Evolutionary conservation across 2,888 invertebrate genomes (phyloP), one percentile per base, ranked within the genome.

Genomic region (Eupithecia centaureata): DNA sequence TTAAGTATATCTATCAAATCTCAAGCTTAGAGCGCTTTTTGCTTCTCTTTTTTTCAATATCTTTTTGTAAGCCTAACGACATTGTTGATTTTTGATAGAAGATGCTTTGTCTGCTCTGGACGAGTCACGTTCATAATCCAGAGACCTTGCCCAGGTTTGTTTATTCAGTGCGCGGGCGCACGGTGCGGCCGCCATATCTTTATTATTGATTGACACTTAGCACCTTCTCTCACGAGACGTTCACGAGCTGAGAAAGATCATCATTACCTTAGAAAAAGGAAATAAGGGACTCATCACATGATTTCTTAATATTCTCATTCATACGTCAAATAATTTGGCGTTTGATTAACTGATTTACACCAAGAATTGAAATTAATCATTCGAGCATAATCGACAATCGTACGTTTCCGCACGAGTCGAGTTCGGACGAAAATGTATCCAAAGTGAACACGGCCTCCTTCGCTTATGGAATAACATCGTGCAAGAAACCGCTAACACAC

Each of bases 151-250:
- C 56, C 51, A 51, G 42, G 60, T 69, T 85, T 85, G 78, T 83
- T 82, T 85, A 85, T 84, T 82, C 84, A 83, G 71, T 68, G 74
- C 68, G 70, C 61, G 67, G 63, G 62, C 70, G 59, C 59, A 71
- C 69, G 72, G 69, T 71, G 73, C 70, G 62, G 70, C 67, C 64
- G 66, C 67, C 76, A 65, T 75, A 72, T 72, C 71, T 76, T 72
- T 73, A 71, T 72, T 73, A 76, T 76, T 75, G 70, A 79, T 76
- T 75, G 70, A 79, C 71, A 76, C 72, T 47, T 22, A 47, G 47
- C 47, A 22, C 10, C 47, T 47, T 22, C 47, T 47, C 47, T 12
- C 47, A 22, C 22, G 47, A 47, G 12, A 47, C 42, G 18, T 13
- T 7, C 42, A 18, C 42, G 7, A 47, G 18, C 47, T 47, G 12